These are phyloP conservation scores for Pseudeuparius sepicola DNA, from an alignment of 2,888 invertebrate species.

Conservation along the genomic window DNA sequence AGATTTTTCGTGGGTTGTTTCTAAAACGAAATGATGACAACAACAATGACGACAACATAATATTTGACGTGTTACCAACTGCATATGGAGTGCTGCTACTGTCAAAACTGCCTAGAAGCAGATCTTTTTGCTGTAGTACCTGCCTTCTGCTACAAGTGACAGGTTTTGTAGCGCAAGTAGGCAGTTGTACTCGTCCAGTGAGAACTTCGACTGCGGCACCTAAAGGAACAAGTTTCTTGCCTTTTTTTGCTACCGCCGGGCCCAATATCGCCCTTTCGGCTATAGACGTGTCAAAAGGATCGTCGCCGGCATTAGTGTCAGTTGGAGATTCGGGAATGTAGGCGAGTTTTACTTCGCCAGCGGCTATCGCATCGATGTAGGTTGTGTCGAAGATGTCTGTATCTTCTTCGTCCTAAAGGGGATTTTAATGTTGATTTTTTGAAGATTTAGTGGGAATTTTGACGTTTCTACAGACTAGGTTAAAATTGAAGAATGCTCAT, in stretches of 20 bases:
- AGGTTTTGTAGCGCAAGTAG: slow-evolving; percentile 49
- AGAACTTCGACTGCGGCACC: slow-evolving; percentile 82
- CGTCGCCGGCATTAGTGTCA: slow-evolving; percentile 49
- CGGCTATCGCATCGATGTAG: slow-evolving; percentile 76
- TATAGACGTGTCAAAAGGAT: slow-evolving; percentile 82
- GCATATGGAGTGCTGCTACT: too few species aligned
- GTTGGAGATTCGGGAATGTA: slow-evolving; percentile 82
- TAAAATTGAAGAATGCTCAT: too few species aligned
- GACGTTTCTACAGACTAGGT: too few species aligned
- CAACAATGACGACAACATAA: too few species aligned
- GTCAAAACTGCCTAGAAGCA: slow-evolving; percentile 55
- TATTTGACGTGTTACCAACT: too few species aligned
- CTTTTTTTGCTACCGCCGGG: slow-evolving; percentile 59
- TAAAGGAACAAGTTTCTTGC: slow-evolving; percentile 70
- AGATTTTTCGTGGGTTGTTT: too few species aligned
- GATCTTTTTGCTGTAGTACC: slow-evolving; percentile 47
- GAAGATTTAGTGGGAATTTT: too few species aligned
- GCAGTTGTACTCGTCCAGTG: slow-evolving; percentile 71
- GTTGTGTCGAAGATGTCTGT: slow-evolving; percentile 84
- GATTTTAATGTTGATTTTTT: too few species aligned
- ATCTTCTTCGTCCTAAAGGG: slow-evolving; percentile 53
- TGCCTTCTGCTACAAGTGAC: slow-evolving; percentile 41
- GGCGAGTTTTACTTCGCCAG: slow-evolving; percentile 76
- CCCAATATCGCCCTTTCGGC: slow-evolving; percentile 76
- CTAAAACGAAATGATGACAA: slow-evolving; percentile 40